Percentiles rank a stretch among this genome's conserved stretches.
These are phyloP conservation scores for Nerophis ophidion DNA, from an alignment of 2,113 vertebrate genomes.

Conservation along the genomic window DNA sequence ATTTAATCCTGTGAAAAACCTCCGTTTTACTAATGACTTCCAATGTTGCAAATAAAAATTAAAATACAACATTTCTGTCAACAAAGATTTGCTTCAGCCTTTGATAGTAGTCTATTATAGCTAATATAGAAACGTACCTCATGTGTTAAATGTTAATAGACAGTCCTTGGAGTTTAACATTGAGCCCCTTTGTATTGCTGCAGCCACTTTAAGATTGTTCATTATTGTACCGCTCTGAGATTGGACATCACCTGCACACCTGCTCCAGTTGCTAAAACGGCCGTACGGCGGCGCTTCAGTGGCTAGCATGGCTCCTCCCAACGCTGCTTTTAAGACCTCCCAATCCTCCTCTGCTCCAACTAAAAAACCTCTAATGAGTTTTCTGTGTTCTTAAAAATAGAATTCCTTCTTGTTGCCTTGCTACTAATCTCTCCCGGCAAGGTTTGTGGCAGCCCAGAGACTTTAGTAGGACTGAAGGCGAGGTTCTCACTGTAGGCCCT, in stretches of 20 bases:
- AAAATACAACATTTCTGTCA: too few relatives aligned
- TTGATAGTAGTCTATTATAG: too few relatives aligned
- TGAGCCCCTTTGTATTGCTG: not conserved
- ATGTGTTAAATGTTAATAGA: too few relatives aligned
- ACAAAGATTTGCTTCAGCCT: too few relatives aligned
- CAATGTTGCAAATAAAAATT: too few relatives aligned
- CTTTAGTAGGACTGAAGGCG: constrained; percentile 3
- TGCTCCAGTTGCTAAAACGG: constrained; percentile 7
- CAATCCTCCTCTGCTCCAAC: constrained; percentile 9
- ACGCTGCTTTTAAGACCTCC: constrained; percentile 1
- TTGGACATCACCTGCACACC: not conserved
- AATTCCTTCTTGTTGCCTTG: constrained; percentile 5
- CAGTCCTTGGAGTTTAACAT: too few relatives aligned
- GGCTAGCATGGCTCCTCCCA: constrained; percentile 27
- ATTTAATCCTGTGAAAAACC: too few relatives aligned
- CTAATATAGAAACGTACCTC: too few relatives aligned
- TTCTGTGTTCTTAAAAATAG: not conserved
- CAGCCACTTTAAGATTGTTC: not conserved
- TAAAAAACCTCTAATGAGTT: constrained; percentile 8
- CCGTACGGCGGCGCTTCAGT: constrained; percentile 22
- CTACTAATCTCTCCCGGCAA: constrained; percentile 12
- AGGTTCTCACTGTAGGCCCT: not conserved
- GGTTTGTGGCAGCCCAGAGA: constrained; percentile 11
- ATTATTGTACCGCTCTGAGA: constrained; percentile 5
- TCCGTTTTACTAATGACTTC: too few relatives aligned